Conservation (phyloP, 2,113 vertebrate species). For the Daubentonia madagascariensis region DNA sequence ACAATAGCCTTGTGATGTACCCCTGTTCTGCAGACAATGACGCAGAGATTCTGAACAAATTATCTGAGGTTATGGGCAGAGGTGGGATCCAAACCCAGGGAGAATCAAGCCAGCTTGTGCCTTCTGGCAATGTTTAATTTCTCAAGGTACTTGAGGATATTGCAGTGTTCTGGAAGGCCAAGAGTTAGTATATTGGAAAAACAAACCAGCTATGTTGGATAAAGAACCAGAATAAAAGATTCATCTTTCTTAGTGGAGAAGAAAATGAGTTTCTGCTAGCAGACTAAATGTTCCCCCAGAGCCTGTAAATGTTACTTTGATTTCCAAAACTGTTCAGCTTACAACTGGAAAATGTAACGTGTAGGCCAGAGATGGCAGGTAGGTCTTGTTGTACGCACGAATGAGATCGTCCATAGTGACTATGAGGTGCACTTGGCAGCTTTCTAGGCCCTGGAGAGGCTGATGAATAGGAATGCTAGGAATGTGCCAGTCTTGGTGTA, state of each 20-base stretch:
- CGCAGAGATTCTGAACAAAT: not conserved
- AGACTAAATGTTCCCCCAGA: not conserved
- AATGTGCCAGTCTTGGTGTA: not conserved
- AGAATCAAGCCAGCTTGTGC: not conserved
- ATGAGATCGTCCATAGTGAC: not conserved
- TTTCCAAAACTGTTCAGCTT: conserved; percentile 21
- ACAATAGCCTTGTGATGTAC: too few species aligned
- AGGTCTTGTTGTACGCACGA: not conserved
- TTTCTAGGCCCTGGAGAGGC: not conserved
- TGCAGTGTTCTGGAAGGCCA: too few species aligned
- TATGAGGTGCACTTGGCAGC: not conserved
- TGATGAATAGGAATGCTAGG: not conserved
- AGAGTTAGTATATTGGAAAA: not conserved
- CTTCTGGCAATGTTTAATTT: not conserved
- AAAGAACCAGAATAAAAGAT: conserved; percentile 2
- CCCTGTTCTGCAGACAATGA: not conserved
- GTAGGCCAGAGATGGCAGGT: not conserved
- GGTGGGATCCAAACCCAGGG: not conserved
- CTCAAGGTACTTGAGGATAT: not conserved
- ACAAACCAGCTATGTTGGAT: not conserved
- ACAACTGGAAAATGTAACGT: not conserved
- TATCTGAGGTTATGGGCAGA: not conserved
- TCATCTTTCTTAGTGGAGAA: not conserved
- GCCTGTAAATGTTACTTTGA: conserved; percentile 7
- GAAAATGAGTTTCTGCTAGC: conserved; percentile 5